These are phyloP conservation scores for Abramis brama DNA, from an alignment of 2,113 vertebrate genomes.

Conservation along the genomic window DNA sequence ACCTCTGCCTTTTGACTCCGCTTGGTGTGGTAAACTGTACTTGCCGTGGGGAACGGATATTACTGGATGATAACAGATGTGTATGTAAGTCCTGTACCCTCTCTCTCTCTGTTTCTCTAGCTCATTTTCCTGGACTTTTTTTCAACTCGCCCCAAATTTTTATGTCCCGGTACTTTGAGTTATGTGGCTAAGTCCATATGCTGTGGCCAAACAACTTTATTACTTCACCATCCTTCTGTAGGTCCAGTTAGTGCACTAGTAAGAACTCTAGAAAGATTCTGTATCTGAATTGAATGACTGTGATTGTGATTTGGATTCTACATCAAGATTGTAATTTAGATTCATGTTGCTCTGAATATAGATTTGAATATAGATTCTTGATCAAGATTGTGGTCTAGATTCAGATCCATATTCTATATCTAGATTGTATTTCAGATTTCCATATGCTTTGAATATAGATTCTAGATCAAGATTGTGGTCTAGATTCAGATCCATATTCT, in stretches of 20 bases:
- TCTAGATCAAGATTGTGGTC: background rate
- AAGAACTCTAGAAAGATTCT: background rate
- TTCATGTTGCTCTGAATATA: background rate
- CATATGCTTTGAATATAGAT: background rate
- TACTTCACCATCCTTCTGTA: background rate
- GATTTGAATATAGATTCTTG: background rate
- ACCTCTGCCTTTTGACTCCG: conserved; percentile 85
- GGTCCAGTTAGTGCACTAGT: background rate
- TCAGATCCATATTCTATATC: background rate
- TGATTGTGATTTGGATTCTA: background rate
- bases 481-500: background rate
- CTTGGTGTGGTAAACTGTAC: conserved; percentile 85
- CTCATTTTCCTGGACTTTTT: background rate
- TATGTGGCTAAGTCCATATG: background rate
- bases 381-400: background rate
- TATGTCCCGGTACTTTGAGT: background rate
- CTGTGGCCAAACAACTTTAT: conserved; percentile 2
- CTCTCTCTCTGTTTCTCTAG: background rate
- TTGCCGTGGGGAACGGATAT: conserved; percentile 82
- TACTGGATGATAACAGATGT: conserved; percentile 89
- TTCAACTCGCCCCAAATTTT: background rate
- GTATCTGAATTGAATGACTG: background rate
- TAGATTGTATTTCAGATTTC: background rate
- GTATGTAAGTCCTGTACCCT: conserved; percentile 84
- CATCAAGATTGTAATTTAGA: background rate